A percentile compares a stretch with the other conserved stretches of the same genome.
phyloP scores from a whole-genome alignment of 2,113 vertebrate genomes.

The Nibea coibor region DNA sequence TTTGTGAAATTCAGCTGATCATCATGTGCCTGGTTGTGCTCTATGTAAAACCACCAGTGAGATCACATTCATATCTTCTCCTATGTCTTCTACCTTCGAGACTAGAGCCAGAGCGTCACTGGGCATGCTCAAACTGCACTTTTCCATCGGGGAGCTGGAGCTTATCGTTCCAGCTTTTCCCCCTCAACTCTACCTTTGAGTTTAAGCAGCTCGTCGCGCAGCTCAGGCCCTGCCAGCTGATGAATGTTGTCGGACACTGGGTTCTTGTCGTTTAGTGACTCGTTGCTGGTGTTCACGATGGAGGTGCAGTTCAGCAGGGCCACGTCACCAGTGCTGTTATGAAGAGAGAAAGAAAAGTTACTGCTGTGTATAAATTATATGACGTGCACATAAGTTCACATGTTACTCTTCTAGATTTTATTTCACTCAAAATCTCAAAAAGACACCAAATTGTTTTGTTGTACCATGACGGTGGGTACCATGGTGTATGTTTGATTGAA shows the following conservation, averaged over 20 bases:
- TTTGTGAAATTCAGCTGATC: conserved; percentile 4
- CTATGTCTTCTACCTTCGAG: neutral
- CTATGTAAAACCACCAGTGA: neutral
- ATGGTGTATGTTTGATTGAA: neutral
- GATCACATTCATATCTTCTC: neutral
- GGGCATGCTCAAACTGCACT: neutral
- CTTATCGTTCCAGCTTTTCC: neutral
- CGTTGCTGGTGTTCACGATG: conserved; percentile 96
- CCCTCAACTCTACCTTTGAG: conserved; percentile 88
- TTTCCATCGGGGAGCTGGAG: neutral
- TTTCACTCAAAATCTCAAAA: neutral
- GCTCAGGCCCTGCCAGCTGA: conserved; percentile 90
- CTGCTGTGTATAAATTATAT: neutral
- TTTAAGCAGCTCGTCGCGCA: conserved; percentile 93
- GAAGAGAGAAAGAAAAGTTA: neutral
- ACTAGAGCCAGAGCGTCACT: neutral
- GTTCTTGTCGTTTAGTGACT: conserved; percentile 95
- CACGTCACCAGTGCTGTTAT: conserved; percentile 90
- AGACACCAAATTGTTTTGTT: neutral
- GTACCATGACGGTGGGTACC: neutral
- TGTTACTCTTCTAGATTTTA: neutral
- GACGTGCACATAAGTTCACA: too few relatives aligned
- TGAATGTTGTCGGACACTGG: conserved; percentile 92
- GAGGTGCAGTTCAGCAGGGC: conserved; percentile 94
- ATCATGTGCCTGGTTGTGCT: neutral